Evolutionary conservation across 1,140 invertebrate genomes (phyloP).

Genomic region (Aradophagus sp.): DNA sequence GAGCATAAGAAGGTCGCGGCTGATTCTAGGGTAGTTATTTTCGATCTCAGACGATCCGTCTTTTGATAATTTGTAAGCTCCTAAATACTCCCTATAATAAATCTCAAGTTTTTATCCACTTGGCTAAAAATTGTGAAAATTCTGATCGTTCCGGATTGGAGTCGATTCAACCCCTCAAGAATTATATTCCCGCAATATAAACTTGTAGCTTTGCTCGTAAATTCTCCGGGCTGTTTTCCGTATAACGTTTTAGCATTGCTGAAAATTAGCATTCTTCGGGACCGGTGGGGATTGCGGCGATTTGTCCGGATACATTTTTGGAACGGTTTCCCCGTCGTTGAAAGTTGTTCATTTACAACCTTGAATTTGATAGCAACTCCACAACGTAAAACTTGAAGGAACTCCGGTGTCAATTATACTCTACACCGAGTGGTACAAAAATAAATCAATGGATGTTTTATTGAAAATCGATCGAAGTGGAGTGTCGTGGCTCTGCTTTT

Average conservation of each 20-base stretch:
- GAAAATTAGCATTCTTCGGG: slow-evolving; percentile 43
- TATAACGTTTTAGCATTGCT: slow-evolving; percentile 11
- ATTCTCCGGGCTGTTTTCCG: slow-evolving; percentile 9
- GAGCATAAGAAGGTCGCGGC: slow-evolving; percentile 10
- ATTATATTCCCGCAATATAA: slow-evolving; percentile 22
- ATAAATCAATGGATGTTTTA: slow-evolving; percentile 47
- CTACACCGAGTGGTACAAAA: neutral
- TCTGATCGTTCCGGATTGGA: slow-evolving; percentile 5
- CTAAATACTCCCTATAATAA: slow-evolving; percentile 20
- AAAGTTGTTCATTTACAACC: slow-evolving; percentile 3
- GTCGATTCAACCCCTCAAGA: slow-evolving; percentile 14
- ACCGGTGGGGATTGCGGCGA: neutral
- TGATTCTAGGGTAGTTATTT: slow-evolving; percentile 21
- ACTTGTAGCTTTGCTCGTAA: slow-evolving; percentile 30
- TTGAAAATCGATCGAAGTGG: slow-evolving; percentile 28
- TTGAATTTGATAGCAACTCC: slow-evolving; percentile 5
- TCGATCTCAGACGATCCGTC: slow-evolving; percentile 31
- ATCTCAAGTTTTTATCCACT: slow-evolving; percentile 35
- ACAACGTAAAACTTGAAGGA: slow-evolving; percentile 13
- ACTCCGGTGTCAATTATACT: slow-evolving; percentile 28
- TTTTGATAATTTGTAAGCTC: slow-evolving; percentile 18
- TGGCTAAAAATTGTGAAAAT: slow-evolving; percentile 33
- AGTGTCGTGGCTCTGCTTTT: slow-evolving; percentile 4
- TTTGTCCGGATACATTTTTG: slow-evolving; percentile 23
- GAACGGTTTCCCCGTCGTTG: neutral